A percentile compares a stretch with the other conserved stretches of the same genome.
Evolutionary conservation across 2,888 invertebrate genomes (phyloP).

Genomic region (Conops quadrifasciatus): DNA sequence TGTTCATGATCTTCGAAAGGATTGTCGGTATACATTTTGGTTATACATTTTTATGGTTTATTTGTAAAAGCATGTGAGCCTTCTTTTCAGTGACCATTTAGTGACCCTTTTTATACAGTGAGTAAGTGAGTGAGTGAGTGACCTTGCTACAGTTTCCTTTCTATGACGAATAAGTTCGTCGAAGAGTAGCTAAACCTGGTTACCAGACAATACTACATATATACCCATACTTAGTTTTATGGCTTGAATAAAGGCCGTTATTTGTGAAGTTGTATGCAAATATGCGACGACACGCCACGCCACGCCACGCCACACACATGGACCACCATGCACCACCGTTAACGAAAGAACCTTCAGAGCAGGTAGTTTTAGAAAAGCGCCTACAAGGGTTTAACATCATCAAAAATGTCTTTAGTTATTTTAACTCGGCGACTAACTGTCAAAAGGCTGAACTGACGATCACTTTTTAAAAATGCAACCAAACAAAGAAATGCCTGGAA

Average conservation of each 20-base stretch:
- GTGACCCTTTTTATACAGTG: no score
- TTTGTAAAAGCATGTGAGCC: not conserved
- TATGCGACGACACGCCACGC: no score
- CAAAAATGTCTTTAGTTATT: no score
- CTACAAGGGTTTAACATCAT: not conserved
- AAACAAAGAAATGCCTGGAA: conserved; percentile 2
- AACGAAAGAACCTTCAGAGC: not conserved
- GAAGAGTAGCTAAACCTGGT: not conserved
- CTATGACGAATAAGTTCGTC: not conserved
- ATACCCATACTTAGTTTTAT: not conserved
- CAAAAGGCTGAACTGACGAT: not conserved
- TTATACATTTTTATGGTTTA: conserved; percentile 19
- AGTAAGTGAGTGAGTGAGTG: not conserved
- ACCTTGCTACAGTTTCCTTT: conserved; percentile 31
- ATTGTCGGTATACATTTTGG: not conserved
- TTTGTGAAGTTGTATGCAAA: conserved; percentile 9
- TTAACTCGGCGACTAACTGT: conserved; percentile 16
- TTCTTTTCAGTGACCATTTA: no score
- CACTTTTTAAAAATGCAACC: not conserved
- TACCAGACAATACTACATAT: not conserved
- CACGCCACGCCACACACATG: not conserved
- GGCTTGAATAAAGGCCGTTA: not conserved
- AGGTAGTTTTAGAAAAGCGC: conserved; percentile 4
- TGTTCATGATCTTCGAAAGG: conserved; percentile 23
- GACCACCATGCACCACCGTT: not conserved